These are phyloP conservation scores for Aphis craccivora DNA, from an alignment of 1,140 invertebrate genomes.

Conservation along the genomic window DNA sequence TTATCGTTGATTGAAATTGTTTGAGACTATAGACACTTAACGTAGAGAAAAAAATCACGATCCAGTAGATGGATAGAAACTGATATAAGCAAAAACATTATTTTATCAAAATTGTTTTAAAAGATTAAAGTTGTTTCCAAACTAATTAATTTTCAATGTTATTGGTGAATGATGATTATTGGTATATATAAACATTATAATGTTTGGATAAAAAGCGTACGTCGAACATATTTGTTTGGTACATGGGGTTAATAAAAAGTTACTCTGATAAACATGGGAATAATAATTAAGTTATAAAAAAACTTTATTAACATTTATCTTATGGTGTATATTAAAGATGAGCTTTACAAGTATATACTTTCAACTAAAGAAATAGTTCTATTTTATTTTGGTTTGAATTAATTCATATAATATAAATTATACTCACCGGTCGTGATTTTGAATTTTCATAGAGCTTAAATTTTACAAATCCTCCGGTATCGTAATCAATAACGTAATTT, in stretches of 20 bases:
- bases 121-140: neutral
- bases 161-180: neutral
- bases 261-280: neutral
- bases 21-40: no score
- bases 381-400: neutral
- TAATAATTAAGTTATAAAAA: neutral
- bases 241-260: neutral
- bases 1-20: no score
- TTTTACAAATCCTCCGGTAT: neutral
- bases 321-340: neutral
- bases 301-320: neutral
- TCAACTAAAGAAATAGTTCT: neutral
- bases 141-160: neutral
- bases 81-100: neutral
- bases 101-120: neutral
- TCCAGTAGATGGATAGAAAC: neutral
- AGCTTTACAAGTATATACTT: neutral
- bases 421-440: conserved; percentile 9
- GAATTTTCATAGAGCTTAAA: conserved; percentile 33
- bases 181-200: no score
- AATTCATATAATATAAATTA: no score
- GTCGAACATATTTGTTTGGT: neutral
- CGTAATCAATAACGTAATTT: neutral
- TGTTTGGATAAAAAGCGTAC: neutral
- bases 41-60: no score